phyloP scores from a whole-genome alignment of 2,113 vertebrate species.

The Solenodon paradoxus region DNA sequence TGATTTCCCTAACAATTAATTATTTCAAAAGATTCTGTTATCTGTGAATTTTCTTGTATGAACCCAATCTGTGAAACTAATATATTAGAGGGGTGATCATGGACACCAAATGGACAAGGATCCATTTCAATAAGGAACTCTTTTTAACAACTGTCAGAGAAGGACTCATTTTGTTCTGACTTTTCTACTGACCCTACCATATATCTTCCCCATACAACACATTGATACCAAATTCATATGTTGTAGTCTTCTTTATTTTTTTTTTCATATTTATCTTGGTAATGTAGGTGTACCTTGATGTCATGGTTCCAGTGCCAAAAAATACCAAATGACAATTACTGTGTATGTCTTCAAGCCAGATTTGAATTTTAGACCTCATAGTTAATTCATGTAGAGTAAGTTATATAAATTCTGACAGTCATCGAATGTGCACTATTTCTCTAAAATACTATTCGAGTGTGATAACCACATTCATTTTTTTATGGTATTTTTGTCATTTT shows the following conservation, averaged over 20 bases:
- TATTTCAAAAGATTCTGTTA: slow-evolving; percentile 77
- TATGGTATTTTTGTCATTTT: slow-evolving; percentile 80
- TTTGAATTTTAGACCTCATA: slow-evolving; percentile 85
- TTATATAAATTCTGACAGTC: slow-evolving; percentile 87
- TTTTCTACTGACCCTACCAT: neutral
- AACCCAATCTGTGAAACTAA: slow-evolving; percentile 70
- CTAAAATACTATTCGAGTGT: slow-evolving; percentile 80
- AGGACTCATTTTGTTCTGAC: slow-evolving; percentile 16
- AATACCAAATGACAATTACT: slow-evolving; percentile 76
- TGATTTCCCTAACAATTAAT: slow-evolving; percentile 79
- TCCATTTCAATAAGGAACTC: slow-evolving; percentile 68
- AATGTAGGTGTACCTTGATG: slow-evolving; percentile 56
- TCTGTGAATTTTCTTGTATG: slow-evolving; percentile 71
- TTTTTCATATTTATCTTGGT: slow-evolving; percentile 63
- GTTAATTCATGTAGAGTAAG: slow-evolving; percentile 86
- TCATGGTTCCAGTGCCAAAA: slow-evolving; percentile 64
- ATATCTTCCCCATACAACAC: slow-evolving; percentile 54
- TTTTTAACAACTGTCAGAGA: slow-evolving; percentile 25
- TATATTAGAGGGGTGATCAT: slow-evolving; percentile 63
- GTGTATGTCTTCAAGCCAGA: slow-evolving; percentile 80
- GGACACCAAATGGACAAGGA: slow-evolving; percentile 65
- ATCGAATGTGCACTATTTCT: slow-evolving; percentile 83
- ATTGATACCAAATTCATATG: slow-evolving; percentile 43
- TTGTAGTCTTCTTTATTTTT: slow-evolving; percentile 10
- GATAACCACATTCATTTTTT: slow-evolving; percentile 77